phyloP scores from a whole-genome alignment of 2,888 invertebrate species.

The Chrysopilus asiliformis region DNA sequence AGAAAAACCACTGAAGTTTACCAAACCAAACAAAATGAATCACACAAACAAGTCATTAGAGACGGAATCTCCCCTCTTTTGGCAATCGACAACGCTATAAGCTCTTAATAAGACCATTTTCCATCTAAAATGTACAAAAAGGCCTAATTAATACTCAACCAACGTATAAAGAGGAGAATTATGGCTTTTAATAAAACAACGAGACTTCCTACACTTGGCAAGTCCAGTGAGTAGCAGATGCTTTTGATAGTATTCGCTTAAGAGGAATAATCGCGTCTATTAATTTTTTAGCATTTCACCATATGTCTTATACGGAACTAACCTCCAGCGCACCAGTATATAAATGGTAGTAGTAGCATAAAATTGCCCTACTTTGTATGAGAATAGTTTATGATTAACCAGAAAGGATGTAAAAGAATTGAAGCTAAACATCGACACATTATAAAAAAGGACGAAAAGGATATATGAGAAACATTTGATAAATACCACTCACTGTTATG shows the following conservation, averaged over 20 bases:
- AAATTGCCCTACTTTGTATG: background rate
- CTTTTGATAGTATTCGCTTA: slow-evolving; percentile 10
- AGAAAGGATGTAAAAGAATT: background rate
- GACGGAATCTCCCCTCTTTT: too few relatives aligned
- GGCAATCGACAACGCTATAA: too few relatives aligned
- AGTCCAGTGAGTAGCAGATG: slow-evolving; percentile 8
- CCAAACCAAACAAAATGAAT: too few relatives aligned
- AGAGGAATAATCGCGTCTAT: slow-evolving; percentile 11
- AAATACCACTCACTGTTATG: too few relatives aligned
- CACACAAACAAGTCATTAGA: too few relatives aligned
- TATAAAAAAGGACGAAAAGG: too few relatives aligned
- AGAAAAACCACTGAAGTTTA: too few relatives aligned
- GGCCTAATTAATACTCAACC: too few relatives aligned
- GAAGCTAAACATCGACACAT: too few relatives aligned
- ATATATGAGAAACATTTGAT: too few relatives aligned
- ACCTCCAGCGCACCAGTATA: background rate
- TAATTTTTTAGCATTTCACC: slow-evolving; percentile 12
- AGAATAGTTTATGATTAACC: background rate
- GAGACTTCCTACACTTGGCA: slow-evolving; percentile 1
- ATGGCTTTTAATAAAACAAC: slow-evolving; percentile 8
- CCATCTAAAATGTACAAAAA: too few relatives aligned
- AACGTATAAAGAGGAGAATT: slow-evolving; percentile 4
- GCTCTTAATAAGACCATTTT: too few relatives aligned
- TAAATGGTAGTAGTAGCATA: background rate
- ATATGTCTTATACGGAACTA: slow-evolving; percentile 7